Evolutionary conservation across 2,113 vertebrate genomes (phyloP).

Genomic region (Tauraco erythrolophus): DNA sequence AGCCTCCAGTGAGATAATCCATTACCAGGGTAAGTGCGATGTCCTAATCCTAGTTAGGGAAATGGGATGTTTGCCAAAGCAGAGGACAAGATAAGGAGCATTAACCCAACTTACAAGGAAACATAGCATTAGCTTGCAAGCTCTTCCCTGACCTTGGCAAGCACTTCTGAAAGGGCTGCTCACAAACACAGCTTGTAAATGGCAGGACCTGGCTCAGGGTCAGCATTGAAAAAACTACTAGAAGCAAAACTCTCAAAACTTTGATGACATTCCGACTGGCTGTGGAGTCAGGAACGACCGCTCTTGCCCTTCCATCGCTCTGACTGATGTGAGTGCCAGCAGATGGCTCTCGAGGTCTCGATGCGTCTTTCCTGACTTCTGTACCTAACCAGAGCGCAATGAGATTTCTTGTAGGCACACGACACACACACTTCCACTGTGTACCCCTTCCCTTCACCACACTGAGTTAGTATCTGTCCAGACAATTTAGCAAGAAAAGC

Average conservation of each 20-base stretch:
- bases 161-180: neutral
- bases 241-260: neutral
- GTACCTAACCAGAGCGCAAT: neutral
- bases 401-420: rapidly evolving
- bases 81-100: neutral
- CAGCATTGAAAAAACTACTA: neutral
- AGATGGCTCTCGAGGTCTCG: neutral
- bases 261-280: neutral
- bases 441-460: neutral
- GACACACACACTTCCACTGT: rapidly evolving
- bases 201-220: neutral
- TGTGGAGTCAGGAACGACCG: neutral
- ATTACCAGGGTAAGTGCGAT: neutral
- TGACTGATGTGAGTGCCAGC: neutral
- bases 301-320: neutral
- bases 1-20: neutral
- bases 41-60: neutral
- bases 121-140: neutral
- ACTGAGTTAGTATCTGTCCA: rapidly evolving
- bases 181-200: neutral
- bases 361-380: neutral
- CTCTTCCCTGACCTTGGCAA: neutral
- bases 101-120: neutral
- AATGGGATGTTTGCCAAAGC: neutral
- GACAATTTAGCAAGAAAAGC: neutral